Conservation (phyloP, 2,113 vertebrate genomes). For the Leptosomus discolor region DNA sequence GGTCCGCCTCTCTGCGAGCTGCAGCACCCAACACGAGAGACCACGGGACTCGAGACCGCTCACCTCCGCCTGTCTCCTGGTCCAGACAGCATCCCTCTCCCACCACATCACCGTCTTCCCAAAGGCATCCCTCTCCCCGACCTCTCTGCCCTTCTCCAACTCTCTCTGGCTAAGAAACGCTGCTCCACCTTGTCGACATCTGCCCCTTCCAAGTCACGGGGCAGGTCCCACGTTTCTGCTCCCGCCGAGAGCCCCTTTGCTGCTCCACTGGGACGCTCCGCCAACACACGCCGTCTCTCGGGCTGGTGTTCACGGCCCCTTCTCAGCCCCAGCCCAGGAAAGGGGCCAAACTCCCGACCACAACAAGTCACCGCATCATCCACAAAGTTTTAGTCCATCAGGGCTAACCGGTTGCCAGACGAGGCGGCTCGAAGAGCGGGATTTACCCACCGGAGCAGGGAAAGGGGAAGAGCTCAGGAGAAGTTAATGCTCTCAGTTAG, state of each 20-base stretch:
- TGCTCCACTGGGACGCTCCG: rapidly evolving
- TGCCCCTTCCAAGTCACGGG: background rate
- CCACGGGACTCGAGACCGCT: background rate
- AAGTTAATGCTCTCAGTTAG: background rate
- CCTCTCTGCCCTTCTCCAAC: background rate
- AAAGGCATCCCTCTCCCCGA: background rate
- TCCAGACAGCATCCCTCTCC: background rate
- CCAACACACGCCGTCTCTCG: background rate
- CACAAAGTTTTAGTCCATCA: background rate
- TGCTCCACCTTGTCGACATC: background rate
- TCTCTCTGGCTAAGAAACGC: background rate
- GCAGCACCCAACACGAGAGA: background rate
- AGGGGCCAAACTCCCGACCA: background rate
- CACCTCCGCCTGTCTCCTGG: rapidly evolving
- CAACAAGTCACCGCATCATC: rapidly evolving
- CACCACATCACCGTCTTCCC: background rate
- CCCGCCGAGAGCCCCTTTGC: background rate
- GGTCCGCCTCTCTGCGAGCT: rapidly evolving
- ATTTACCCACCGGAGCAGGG: background rate
- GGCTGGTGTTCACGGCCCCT: background rate
- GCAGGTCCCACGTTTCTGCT: background rate
- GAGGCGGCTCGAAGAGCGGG: rapidly evolving
- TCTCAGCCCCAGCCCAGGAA: background rate
- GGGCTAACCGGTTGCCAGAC: background rate
- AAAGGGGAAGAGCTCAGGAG: background rate